Percentiles rank a stretch among this genome's conserved stretches.
phyloP scores from a whole-genome alignment of 2,888 invertebrate genomes.

The Carpatolechia fugitivella region DNA sequence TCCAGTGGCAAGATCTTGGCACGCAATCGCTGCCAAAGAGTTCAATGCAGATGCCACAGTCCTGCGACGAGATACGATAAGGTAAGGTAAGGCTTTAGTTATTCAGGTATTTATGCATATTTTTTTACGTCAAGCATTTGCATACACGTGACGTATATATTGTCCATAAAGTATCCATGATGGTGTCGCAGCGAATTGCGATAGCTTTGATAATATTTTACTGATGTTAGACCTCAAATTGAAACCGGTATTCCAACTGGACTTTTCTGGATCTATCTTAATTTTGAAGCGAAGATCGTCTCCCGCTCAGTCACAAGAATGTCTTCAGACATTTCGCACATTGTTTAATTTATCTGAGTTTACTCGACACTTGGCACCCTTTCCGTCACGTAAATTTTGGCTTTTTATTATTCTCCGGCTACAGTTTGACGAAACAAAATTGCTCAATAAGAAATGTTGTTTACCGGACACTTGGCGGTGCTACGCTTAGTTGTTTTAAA shows the following conservation, averaged over 20 bases:
- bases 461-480: neutral
- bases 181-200: too few relatives aligned
- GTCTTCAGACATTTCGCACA: constrained; percentile 29
- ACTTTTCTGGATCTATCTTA: constrained; percentile 55
- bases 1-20: constrained; percentile 91
- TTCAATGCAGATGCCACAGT: constrained; percentile 97
- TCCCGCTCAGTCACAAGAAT: constrained; percentile 42
- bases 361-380: neutral
- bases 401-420: neutral
- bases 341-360: neutral
- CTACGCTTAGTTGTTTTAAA: neutral
- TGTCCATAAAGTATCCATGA: too few relatives aligned
- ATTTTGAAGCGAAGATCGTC: constrained; percentile 37
- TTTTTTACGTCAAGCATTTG: too few relatives aligned
- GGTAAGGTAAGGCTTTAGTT: neutral
- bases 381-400: neutral
- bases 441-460: neutral
- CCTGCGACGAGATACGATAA: constrained; percentile 62
- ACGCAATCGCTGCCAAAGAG: constrained; percentile 93
- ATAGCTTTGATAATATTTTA: too few relatives aligned
- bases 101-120: neutral
- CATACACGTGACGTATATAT: too few relatives aligned
- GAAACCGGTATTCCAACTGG: constrained; percentile 61
- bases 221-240: constrained; percentile 37
- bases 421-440: neutral